Conservation (phyloP, 2,113 vertebrate genomes). For the Ptychochromis oligacanthus region DNA sequence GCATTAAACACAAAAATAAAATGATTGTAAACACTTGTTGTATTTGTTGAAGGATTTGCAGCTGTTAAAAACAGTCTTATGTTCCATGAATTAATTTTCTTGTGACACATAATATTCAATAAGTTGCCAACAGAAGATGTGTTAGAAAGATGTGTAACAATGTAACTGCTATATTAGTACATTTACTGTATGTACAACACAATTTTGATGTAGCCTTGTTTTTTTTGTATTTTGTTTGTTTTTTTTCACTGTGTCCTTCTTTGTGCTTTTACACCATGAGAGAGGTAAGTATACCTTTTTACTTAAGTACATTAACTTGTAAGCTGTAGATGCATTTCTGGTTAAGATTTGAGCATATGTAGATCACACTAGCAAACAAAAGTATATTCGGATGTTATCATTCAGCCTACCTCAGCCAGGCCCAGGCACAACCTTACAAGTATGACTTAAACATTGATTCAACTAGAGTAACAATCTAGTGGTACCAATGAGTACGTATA, state of each 20-base stretch:
- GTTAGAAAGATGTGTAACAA: neutral
- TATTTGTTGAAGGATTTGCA: conserved; percentile 39
- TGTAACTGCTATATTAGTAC: neutral
- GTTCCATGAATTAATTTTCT: conserved; percentile 16
- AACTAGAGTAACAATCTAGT: neutral
- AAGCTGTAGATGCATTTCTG: neutral
- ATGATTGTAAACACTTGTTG: conserved; percentile 41
- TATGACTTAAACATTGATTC: neutral
- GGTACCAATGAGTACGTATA: neutral
- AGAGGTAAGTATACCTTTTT: neutral
- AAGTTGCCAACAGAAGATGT: neutral
- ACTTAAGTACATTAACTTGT: neutral
- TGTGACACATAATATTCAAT: neutral
- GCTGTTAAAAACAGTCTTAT: conserved; percentile 3
- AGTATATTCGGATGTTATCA: neutral
- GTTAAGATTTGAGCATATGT: neutral
- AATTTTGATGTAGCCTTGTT: neutral
- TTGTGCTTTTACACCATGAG: neutral
- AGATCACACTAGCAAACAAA: neutral
- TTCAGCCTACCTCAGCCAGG: neutral
- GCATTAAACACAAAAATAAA: conserved; percentile 45
- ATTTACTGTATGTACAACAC: neutral
- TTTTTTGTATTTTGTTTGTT: no score
- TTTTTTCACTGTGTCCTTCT: neutral
- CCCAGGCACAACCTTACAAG: neutral